Evolutionary conservation across 1,140 invertebrate genomes (phyloP), one percentile per base, ranked within the genome.

Genomic region (Drosophila ogumai): DNA sequence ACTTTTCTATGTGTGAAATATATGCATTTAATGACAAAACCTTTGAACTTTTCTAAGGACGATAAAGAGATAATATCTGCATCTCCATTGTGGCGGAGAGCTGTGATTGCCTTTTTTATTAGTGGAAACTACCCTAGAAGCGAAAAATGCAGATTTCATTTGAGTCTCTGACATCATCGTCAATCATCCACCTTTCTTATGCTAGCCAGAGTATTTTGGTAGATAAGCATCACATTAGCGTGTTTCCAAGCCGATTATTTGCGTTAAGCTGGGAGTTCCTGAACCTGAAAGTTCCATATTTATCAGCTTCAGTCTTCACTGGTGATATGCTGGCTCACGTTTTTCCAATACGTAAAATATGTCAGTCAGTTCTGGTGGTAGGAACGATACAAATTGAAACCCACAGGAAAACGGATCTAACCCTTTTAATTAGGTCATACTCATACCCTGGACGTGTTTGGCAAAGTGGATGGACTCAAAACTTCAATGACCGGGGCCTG

Each of bases 141-240:
- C 38, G 44, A 25, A 31, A 60, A 82, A 82, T 82, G 54, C 79
- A 82, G 73, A 82, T 82, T 81, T 66, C 41, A 54, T 59, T 63
- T 55, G 49, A 41, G 61, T 36, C 40, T 47, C 46, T 52, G 43
- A 44, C 56, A 74, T 58, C 73, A 44, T 40, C 49, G 49, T 58
- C 38, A 50, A 38, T 55, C 43, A 75, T 61, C 76, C 44, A 47
- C 68, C 32, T 38, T 55, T 22, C 34, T 25, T 49, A 38, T 46
- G 58, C 47, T 46, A 44, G 47, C 34, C 38, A 54, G 28, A 75
- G 58, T 71, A 72, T 63, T 38, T 36, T 55, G 50, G 25, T 36
- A 67, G 81, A 84, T 84, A 84, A 76, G 50, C 72, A 84, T 84
- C 81, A 84, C 81, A 84, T 84, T 84, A 84, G 76, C 56, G 61